Base-by-base conservation (phyloP, 2,797 vertebrate genomes). In the Dromococcyx pavoninus region DNA sequence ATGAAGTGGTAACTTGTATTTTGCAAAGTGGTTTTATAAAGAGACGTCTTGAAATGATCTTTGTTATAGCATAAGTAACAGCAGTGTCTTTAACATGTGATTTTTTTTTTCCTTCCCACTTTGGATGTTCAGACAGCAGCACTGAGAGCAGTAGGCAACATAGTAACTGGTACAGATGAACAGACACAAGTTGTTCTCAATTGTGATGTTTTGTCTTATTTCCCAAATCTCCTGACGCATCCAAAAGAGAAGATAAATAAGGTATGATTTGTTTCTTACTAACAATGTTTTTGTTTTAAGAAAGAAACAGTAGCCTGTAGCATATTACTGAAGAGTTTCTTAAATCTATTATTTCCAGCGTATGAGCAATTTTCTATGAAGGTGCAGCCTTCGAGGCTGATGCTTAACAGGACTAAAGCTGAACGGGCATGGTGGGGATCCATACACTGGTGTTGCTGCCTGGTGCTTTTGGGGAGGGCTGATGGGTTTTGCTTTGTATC, bases 181-280 rank as follows among this genome's bases (percentile, higher is more conserved):
- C 99, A 99, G 97, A 99, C 99, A 33, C 99, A 99, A 98, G 99
- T 99, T 95, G 99, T 99, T 95, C 99, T 99, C 95, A 99, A 99
- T 97, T 99, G 99, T 94, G 99, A 99, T 25, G 99, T 99, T 96
- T 99, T 99, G 84, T 99, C 98, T 65, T 99, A 99, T 96, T 99
- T 99, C 96, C 98, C 99, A 93, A 99, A 99, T 97, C 98, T 99
- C 96, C 98, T 99, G 95, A 99, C 99, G 72, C 99, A 99, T 97
- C 99, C 99, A 60, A 99, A 99, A 98, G 99, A 99, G 97, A 99
- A 99, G 98, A 99, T 99, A 97, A 99, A 99, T 97, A 99, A 99
- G 99, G 99, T 99, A 97, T 48, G 54, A 84, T 72, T 88, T 86
- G 24, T 41, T 95, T 89, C 72, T 83, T 56, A 69, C 11, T 62